Percentiles rank a stretch among this genome's conserved stretches.
phyloP scores from a whole-genome alignment of 2,888 invertebrate genomes.

The Steinernema scapterisci region DNA sequence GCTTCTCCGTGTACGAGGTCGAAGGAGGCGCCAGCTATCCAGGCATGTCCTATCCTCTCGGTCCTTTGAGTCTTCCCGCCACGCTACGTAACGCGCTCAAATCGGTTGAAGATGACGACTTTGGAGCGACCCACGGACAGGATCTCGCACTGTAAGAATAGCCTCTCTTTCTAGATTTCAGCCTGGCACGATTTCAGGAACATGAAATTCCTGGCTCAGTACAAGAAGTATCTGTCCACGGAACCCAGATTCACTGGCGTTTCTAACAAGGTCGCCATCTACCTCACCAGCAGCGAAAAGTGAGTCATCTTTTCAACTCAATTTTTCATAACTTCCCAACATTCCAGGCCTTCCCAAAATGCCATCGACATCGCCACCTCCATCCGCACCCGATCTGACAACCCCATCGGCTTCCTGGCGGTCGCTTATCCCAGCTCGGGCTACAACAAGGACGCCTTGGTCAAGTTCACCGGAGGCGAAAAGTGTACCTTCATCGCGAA shows the following conservation, averaged over 20 bases:
- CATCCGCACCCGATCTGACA: not conserved
- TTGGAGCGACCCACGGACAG: not conserved
- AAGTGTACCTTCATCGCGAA: not conserved
- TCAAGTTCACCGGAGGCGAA: constrained; percentile 5
- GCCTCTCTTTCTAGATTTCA: not conserved
- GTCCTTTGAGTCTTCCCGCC: not conserved
- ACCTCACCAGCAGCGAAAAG: not conserved
- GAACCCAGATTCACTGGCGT: not conserved
- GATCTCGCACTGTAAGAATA: not conserved
- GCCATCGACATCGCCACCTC: not conserved
- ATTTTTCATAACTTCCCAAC: not conserved
- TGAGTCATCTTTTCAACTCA: not conserved
- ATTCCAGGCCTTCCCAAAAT: not conserved
- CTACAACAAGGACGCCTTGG: not conserved
- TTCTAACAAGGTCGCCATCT: constrained; percentile 7
- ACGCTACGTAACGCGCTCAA: not conserved
- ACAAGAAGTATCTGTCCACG: not conserved
- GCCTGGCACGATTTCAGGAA: not conserved
- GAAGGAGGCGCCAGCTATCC: not conserved
- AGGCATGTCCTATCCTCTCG: not conserved
- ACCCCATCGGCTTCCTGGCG: constrained; percentile 15
- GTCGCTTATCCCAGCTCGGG: constrained; percentile 21
- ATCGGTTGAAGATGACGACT: not conserved
- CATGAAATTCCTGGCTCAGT: not conserved
- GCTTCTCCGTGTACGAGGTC: not conserved